Percentiles rank a stretch among this genome's conserved stretches.
These are phyloP conservation scores for Xiphophorus hellerii DNA, from an alignment of 2,113 vertebrate genomes.

Conservation along the genomic window DNA sequence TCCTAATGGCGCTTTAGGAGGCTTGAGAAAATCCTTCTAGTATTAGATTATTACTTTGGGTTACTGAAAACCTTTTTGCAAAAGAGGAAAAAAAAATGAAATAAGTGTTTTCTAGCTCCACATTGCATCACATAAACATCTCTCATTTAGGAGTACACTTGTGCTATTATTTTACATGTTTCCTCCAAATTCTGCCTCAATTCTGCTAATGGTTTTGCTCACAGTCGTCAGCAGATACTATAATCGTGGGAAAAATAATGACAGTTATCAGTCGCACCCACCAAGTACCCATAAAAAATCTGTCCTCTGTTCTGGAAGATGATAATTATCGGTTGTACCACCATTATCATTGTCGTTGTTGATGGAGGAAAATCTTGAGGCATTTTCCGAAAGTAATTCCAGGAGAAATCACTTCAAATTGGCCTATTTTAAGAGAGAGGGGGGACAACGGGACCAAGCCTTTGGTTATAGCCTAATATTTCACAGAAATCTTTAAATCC, in stretches of 20 bases:
- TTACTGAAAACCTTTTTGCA: not conserved
- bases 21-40: conserved; percentile 17
- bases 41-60: not conserved
- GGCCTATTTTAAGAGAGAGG: conserved; percentile 74
- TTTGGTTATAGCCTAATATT: conserved; percentile 79
- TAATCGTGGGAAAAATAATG: conserved; percentile 82
- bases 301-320: conserved; percentile 82
- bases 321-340: conserved; percentile 85
- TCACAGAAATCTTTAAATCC: conserved; percentile 79
- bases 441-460: conserved; percentile 71
- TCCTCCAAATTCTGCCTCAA: conserved; percentile 54
- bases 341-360: conserved; percentile 84
- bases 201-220: conserved; percentile 69
- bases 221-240: conserved; percentile 77
- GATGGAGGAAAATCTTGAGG: conserved; percentile 81
- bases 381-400: conserved; percentile 82
- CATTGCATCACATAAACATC: conserved; percentile 12
- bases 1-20: conserved; percentile 29
- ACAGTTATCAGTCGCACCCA: conserved; percentile 83
- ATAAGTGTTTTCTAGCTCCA: conserved; percentile 4
- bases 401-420: conserved; percentile 84
- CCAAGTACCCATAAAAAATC: conserved; percentile 80
- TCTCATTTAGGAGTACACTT: conserved; percentile 28
- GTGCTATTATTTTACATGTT: conserved; percentile 63
- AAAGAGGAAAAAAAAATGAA: not conserved